Evolutionary conservation across 1,140 invertebrate species (phyloP), one percentile per base, ranked within the genome.

Genomic region (Belonocnema kinseyi): DNA sequence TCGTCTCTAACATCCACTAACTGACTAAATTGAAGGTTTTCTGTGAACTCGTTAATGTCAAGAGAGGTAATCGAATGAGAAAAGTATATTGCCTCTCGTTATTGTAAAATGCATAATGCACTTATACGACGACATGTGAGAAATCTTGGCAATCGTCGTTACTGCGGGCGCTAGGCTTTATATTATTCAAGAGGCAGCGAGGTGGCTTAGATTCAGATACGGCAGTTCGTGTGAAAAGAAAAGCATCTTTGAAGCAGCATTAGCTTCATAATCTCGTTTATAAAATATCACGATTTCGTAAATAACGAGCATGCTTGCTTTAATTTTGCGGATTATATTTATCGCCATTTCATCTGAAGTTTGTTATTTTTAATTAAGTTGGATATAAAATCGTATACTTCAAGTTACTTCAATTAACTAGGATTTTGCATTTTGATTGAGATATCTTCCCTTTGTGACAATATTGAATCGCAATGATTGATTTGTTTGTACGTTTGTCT

Each of bases 81-180:
- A 66, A 66, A 66, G 61, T 66, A 46, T 66, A 66, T 66, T 46
- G 61, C 61, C 61, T 66, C 61, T 66, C 61, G 61, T 66, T 66
- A 33, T 66, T 66, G 61, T 66, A 66, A 66, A 66, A 66, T 66
- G 61, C 61, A 66, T 66, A 66, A 66, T 66, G 61, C 61, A 66
- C 61, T 66, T 66, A 66, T 66, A 21, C 61, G 61, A 66, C 61
- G 61, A 66, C 61, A 66, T 33, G 61, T 66, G 61, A 66, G 61
- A 66, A 66, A 66, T 66, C 61, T 66, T 66, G 61, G 61, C 33
- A 46, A 33, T 66, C 61, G 61, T 66, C 61, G 61, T 66, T 66
- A 66, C 61, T 33, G 61, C 61, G 26, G 61, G 61, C 61, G 61
- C 26, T 40, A 66, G 61, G 61, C 61, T 40, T 66, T 66, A 66